These are phyloP conservation scores for Tyrophagus putrescentiae DNA, from an alignment of 1,140 invertebrate genomes.

Conservation along the genomic window DNA sequence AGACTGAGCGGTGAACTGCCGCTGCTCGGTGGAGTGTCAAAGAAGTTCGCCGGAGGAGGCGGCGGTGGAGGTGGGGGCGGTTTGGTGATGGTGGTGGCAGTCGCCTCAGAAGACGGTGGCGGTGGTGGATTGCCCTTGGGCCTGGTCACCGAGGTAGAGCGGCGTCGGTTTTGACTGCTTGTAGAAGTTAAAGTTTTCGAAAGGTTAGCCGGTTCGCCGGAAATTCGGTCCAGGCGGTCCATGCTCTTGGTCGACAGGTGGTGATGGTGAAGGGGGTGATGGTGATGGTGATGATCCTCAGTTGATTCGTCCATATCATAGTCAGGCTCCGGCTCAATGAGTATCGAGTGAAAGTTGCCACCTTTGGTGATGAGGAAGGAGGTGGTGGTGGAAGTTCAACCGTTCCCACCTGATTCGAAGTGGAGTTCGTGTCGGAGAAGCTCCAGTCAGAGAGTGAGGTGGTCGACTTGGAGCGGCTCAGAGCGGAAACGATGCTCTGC, in stretches of 20 bases:
- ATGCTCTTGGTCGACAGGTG: no score
- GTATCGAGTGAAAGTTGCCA: not conserved
- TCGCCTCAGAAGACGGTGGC: not conserved
- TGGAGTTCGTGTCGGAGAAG: not conserved
- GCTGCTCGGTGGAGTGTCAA: not conserved
- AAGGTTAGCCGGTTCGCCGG: no score
- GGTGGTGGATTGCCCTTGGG: conserved; percentile 11
- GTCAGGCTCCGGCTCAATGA: not conserved
- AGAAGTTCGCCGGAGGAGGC: conserved; percentile 7
- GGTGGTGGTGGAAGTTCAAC: no score
- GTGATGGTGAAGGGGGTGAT: no score
- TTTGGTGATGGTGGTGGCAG: no score
- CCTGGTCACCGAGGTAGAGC: not conserved
- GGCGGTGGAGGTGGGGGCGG: conserved; percentile 9
- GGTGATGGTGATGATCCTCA: no score
- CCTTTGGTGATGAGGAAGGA: not conserved
- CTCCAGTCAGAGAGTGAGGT: not conserved
- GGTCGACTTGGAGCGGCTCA: not conserved
- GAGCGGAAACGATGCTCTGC: not conserved
- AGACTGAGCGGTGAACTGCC: not conserved
- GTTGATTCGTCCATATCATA: conserved; percentile 19
- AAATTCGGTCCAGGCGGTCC: no score
- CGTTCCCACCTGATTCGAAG: no score
- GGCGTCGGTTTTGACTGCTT: no score
- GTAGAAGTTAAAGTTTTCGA: no score